Base-by-base conservation (phyloP, 2,888 invertebrate species). In the Drosophila greeni region DNA sequence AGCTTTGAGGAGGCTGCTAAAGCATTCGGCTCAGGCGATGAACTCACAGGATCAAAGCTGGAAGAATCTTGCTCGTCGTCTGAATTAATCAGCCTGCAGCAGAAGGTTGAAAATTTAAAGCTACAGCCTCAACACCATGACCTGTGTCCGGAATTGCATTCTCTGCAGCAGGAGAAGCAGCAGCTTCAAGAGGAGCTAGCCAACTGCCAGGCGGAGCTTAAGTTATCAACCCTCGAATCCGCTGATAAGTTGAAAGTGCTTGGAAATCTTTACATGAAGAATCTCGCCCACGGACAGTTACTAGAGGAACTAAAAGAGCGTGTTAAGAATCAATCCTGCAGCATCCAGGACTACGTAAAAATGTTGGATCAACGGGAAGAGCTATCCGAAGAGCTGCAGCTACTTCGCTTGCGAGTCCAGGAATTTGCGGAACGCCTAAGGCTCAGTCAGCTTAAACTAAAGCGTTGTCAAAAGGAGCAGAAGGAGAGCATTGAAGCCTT, bases 381-480 rank as follows among this genome's bases (percentile, higher is more conserved):
- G 0, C 24, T 2, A 8, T 24, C 23, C 4, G 47, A 55, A 1
- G 51, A 60, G n/a, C 20, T 55, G 14, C 47, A 45, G 14, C 9
- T 48, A 1, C 20, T 23, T 26, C 33, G 53, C 5, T 37, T 45
- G n/a, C 24, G 42, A 6, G 31, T 55, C 4, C 43, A 53, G 8
- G 53, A 71, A 11, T 42, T 70, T 9, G 9, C 23, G 1, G 66
- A 71, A 43, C 59, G 48, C 8, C 33, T 40, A 0, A 39, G 29
- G 1, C 20, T 66, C 7, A 39, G 39, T 20, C 40, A 60, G 36
- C 14, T 71, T 1, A 55, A 60, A 9, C 8, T 36, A 8, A 58
- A 37, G 11, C 52, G 66, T 16, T 43, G 34, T 2, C 37, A 26
- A 8, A 37, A 39, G 6, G 36, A 59, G 8, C 20, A 57, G 3